Percentiles rank a stretch among this genome's conserved stretches.
Evolutionary conservation across 2,888 invertebrate species (phyloP).

Genomic region (Zele albiditarsus): DNA sequence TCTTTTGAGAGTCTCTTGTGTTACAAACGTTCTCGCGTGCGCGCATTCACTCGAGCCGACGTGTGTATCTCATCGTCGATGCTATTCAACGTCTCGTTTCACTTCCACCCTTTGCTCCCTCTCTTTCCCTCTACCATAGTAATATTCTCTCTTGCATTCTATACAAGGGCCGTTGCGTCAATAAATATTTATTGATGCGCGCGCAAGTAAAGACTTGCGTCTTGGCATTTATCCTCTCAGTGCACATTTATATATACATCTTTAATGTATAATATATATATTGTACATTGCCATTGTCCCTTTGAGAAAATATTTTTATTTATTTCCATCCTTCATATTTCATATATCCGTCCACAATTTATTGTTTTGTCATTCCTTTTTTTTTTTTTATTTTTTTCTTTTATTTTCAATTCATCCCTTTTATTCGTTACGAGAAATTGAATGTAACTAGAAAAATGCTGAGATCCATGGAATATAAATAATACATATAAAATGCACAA

Average conservation of each 20-base stretch:
- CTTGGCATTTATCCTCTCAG: slow-evolving; percentile 11
- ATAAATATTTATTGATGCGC: slow-evolving; percentile 48
- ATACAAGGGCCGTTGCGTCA: slow-evolving; percentile 40
- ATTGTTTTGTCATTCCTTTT: too few species aligned
- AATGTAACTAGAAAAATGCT: neutral
- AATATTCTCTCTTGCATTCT: slow-evolving; percentile 7
- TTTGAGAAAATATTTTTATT: neutral
- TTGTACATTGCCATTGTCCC: slow-evolving; percentile 12
- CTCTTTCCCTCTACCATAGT: neutral
- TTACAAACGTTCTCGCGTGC: slow-evolving; percentile 34
- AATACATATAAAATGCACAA: neutral
- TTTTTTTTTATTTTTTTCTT: neutral
- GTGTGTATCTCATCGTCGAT: slow-evolving; percentile 22
- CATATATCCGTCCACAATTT: too few species aligned
- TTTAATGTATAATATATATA: neutral
- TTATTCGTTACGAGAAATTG: neutral
- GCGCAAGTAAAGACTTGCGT: slow-evolving; percentile 38
- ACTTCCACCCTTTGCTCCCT: neutral
- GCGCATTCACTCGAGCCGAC: slow-evolving; percentile 29
- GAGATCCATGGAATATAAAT: neutral
- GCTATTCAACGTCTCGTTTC: slow-evolving; percentile 35
- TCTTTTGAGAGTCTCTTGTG: neutral
- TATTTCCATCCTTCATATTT: neutral
- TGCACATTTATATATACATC: slow-evolving; percentile 7
- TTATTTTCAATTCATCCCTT: neutral